Base-by-base conservation (phyloP, 2,888 invertebrate species). In the Eurytoma californica region DNA sequence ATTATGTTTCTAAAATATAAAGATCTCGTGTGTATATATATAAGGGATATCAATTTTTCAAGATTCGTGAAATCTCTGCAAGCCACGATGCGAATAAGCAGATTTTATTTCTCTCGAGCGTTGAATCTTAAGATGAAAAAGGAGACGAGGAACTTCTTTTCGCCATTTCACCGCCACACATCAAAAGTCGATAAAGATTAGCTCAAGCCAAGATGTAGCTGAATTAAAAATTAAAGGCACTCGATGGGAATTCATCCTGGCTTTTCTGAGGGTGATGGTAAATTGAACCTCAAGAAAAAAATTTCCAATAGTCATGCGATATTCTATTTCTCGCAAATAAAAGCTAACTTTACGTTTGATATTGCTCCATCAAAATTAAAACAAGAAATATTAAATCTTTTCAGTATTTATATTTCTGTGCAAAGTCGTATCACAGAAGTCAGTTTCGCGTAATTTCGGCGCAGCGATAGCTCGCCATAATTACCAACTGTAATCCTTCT, bases 141-240 rank as follows among this genome's bases (percentile, higher is more conserved):
- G 53, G 7, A 24, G 49, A 3, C 18, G 57, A 61, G 61, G 13
- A 61, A 9, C 24, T 69, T 39, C 39, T 39, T 76, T 65, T 65
- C 1, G 30, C 16, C 18, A 61, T 61, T 55, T 65, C 49, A 57
- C 49, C 63, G 47, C 39, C 63, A 39, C 69, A 70, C 63, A 58
- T 65, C 58, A 39, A 39, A 49, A 16, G 57, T 39, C 65, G 65
- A 66, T 77, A 58, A 39, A 51, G 70, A 77, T 77, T 77, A 77
- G 70, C 77, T 57, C 57, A 0, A 20, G 58, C 57, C 69, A 67
- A 49, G 65, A 51, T 30, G 73, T 60, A 39, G 24, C 47, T 30
- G 60, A 58, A 80, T 83, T 82, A 85, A 84, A 84, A 83, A 84
- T 84, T 83, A 72, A 83, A 80, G 61, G 80, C 82, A 82, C 84